phyloP scores from a whole-genome alignment of 1,140 invertebrate genomes.

The Caenorhabditis latens region DNA sequence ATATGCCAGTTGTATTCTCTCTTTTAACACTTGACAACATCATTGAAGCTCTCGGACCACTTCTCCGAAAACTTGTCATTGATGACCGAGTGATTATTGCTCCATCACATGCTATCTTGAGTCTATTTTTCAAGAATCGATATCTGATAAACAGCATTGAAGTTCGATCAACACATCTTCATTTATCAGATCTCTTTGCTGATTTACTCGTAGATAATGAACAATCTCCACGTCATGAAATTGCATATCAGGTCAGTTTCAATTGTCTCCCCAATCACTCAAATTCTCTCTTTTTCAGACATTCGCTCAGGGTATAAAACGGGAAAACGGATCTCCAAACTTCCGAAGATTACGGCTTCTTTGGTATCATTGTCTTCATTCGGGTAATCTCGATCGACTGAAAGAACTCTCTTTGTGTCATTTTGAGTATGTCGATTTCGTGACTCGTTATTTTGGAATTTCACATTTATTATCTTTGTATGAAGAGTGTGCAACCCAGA shows the following conservation, averaged over 20 bases:
- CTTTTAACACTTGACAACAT: constrained; percentile 62
- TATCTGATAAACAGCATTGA: constrained; percentile 34
- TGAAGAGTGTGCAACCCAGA: constrained; percentile 74
- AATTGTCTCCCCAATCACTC: background rate
- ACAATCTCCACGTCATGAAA: constrained; percentile 36
- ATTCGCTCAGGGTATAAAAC: constrained; percentile 63
- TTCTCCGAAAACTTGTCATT: constrained; percentile 53
- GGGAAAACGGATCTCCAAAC: constrained; percentile 70
- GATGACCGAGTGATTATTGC: constrained; percentile 50
- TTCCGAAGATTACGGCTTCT: constrained; percentile 70
- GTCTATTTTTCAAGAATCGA: constrained; percentile 11
- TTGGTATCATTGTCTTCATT: constrained; percentile 76
- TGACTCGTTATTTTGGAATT: constrained; percentile 71
- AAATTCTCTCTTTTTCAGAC: constrained; percentile 10
- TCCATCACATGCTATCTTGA: background rate
- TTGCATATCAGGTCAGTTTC: constrained; percentile 57
- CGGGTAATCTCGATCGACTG: constrained; percentile 74
- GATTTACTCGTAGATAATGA: constrained; percentile 58
- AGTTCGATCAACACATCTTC: constrained; percentile 59
- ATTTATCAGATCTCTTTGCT: constrained; percentile 59
- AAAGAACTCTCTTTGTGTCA: constrained; percentile 74
- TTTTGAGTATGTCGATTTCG: constrained; percentile 75
- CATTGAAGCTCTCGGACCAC: constrained; percentile 56
- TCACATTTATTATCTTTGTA: constrained; percentile 74
- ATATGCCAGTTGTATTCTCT: constrained; percentile 53